These are phyloP conservation scores for Sibirionetta formosa DNA, from an alignment of 2,797 vertebrate genomes.

Conservation along the genomic window DNA sequence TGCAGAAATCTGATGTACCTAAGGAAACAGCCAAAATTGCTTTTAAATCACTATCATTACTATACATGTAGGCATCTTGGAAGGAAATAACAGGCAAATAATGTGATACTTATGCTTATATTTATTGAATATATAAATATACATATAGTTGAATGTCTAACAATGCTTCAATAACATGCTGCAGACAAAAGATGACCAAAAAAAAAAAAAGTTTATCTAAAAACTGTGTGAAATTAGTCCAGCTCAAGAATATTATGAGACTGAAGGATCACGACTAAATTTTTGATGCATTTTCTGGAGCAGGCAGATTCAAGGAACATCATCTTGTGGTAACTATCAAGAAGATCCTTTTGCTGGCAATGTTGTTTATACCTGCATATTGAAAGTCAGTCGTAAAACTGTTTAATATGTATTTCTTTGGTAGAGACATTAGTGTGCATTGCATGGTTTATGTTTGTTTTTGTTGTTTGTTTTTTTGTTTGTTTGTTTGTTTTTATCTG, in stretches of 20 bases:
- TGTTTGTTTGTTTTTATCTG: neutral
- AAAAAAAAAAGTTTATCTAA: neutral
- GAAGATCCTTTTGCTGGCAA: neutral
- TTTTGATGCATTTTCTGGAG: neutral
- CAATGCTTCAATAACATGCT: neutral
- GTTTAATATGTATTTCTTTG: neutral
- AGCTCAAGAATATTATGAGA: neutral
- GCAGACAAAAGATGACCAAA: neutral
- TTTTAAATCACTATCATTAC: neutral
- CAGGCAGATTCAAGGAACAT: neutral
- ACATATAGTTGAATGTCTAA: neutral
- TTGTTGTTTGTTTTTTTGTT: too few species aligned
- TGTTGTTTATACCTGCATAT: neutral
- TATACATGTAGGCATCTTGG: neutral
- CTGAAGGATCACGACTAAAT: neutral
- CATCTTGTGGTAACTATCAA: neutral
- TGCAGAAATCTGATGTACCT: neutral
- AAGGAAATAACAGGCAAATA: neutral
- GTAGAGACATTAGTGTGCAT: neutral
- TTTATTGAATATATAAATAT: neutral
- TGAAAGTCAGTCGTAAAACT: slow-evolving; percentile 24
- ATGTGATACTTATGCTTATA: neutral
- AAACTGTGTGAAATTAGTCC: neutral
- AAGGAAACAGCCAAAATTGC: neutral
- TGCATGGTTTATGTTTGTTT: neutral